A percentile compares a stretch with the other conserved stretches of the same genome.
Conservation (phyloP, 2,797 vertebrate species). For the Microchirus variegatus region DNA sequence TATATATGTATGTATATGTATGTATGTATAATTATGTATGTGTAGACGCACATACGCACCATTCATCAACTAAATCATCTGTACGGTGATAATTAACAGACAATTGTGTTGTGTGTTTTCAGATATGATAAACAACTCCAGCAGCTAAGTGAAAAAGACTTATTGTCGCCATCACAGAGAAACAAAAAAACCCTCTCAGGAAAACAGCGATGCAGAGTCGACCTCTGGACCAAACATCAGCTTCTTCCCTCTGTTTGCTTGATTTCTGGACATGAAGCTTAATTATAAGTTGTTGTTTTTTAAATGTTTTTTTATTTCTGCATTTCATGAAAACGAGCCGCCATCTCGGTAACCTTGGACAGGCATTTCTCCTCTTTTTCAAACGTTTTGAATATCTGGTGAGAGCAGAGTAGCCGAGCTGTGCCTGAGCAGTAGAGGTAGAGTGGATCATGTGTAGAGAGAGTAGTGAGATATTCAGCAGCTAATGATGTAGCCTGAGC, state of each 20-base stretch:
- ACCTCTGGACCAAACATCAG: constrained; percentile 27
- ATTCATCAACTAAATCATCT: too few species aligned
- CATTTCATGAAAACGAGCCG: not conserved
- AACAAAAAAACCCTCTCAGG: constrained; percentile 50
- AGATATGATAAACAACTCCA: constrained; percentile 67
- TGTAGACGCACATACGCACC: too few species aligned
- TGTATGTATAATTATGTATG: too few species aligned
- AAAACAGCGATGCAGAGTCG: constrained; percentile 8
- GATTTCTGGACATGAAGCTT: constrained; percentile 8
- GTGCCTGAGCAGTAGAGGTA: constrained; percentile 6
- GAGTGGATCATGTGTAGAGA: not conserved
- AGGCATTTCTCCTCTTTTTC: constrained; percentile 11
- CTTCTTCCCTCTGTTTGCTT: constrained; percentile 6
- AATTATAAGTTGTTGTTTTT: constrained; percentile 10
- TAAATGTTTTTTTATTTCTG: not conserved
- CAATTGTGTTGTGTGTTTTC: constrained; percentile 17
- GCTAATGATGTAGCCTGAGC: constrained; percentile 60
- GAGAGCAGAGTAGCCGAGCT: constrained; percentile 21
- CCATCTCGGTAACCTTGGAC: not conserved
- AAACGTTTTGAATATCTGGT: constrained; percentile 30
- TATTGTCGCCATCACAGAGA: constrained; percentile 17
- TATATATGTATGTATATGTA: too few species aligned
- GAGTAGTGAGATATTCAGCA: constrained; percentile 46
- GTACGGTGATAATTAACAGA: too few species aligned
- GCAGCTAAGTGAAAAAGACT: constrained; percentile 43